A percentile compares a stretch with the other conserved stretches of the same genome.
These are phyloP conservation scores for Porphyrio hochstetteri DNA, from an alignment of 2,113 vertebrate genomes.

Conservation along the genomic window DNA sequence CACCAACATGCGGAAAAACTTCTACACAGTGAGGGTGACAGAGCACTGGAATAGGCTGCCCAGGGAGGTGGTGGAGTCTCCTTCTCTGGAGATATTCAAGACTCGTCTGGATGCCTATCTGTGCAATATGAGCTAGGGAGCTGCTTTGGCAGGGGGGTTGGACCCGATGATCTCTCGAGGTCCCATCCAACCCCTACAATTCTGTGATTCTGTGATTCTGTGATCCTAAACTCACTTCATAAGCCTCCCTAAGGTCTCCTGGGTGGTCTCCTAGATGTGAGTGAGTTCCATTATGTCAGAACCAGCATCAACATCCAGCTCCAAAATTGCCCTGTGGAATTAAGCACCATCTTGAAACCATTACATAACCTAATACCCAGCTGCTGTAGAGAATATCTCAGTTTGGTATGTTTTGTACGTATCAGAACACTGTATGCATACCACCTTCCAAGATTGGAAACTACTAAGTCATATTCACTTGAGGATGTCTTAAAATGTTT, in stretches of 20 bases:
- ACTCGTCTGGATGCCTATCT: no score
- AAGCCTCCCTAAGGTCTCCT: neutral
- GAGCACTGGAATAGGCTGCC: no score
- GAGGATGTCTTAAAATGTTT: neutral
- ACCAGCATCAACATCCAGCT: rapidly evolving
- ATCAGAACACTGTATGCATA: neutral
- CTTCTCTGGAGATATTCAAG: no score
- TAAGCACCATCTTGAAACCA: neutral
- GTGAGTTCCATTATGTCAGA: neutral
- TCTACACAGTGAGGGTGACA: no score
- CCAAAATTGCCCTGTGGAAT: neutral
- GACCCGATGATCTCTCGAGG: no score
- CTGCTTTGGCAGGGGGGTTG: no score
- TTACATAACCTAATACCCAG: neutral
- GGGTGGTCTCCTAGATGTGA: neutral
- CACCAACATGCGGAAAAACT: no score
- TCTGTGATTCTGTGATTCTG: no score
- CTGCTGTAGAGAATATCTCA: neutral
- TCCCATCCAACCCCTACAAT: no score
- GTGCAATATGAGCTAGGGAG: no score
- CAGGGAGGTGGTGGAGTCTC: no score
- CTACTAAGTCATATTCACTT: neutral
- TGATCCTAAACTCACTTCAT: neutral
- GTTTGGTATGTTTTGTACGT: neutral
- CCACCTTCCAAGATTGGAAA: neutral